phyloP scores from a whole-genome alignment of 2,888 invertebrate species.

The Drosophila pegasa region DNA sequence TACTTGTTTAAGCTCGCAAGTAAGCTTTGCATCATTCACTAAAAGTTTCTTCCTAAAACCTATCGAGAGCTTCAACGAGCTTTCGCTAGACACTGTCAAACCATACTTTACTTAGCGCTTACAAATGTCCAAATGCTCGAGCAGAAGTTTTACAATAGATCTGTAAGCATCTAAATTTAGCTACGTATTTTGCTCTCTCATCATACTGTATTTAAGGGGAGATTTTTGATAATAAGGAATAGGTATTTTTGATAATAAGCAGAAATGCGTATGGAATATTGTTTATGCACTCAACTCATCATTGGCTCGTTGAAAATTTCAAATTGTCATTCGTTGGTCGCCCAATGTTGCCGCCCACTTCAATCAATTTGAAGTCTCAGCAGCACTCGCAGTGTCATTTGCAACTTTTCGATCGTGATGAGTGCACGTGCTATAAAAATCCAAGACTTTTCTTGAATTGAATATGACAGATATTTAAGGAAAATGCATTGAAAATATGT shows the following conservation, averaged over 20 bases:
- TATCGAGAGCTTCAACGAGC: not conserved
- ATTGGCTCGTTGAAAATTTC: not conserved
- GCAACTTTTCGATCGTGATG: slow-evolving; percentile 3
- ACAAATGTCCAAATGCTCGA: no score
- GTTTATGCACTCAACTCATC: not conserved
- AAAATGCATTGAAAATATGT: not conserved
- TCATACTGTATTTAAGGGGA: not conserved
- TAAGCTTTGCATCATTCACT: no score
- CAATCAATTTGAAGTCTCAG: not conserved
- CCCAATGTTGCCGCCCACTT: not conserved
- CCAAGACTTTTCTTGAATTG: not conserved
- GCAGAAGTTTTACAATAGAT: no score
- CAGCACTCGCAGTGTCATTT: not conserved
- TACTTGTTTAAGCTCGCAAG: not conserved
- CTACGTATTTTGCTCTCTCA: not conserved
- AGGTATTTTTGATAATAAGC: not conserved
- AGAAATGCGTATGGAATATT: not conserved
- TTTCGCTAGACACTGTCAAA: no score
- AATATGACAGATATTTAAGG: not conserved
- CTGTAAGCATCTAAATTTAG: no score
- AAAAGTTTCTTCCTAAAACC: no score
- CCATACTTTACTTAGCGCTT: no score
- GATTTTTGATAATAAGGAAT: no score
- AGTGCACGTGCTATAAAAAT: slow-evolving; percentile 4
- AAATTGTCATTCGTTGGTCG: not conserved